Evolutionary conservation across 2,113 vertebrate species (phyloP).

Genomic region (Hemibagrus wyckioides): DNA sequence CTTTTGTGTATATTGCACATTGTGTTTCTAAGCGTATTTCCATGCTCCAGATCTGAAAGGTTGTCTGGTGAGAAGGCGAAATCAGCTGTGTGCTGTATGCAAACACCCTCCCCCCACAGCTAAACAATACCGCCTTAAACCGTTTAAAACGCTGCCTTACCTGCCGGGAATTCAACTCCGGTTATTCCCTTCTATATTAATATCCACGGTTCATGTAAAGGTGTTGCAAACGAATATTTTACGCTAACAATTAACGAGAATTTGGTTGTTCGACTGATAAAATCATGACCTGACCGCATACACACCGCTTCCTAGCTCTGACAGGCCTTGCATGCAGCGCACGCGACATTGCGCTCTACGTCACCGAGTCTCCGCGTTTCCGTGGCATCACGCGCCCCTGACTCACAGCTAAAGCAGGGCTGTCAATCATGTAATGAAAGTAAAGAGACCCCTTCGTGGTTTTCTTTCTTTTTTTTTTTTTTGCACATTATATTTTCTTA

Average conservation of each 20-base stretch:
- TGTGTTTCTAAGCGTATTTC: background rate
- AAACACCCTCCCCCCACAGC: constrained; percentile 71
- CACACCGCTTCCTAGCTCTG: constrained; percentile 71
- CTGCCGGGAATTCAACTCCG: constrained; percentile 59
- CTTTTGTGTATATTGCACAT: background rate
- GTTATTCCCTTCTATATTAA: constrained; percentile 35
- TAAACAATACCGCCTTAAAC: constrained; percentile 71
- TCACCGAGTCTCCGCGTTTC: constrained; percentile 68
- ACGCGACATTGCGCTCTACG: constrained; percentile 72
- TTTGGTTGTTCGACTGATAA: constrained; percentile 68
- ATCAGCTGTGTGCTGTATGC: constrained; percentile 49
- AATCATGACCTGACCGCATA: constrained; percentile 73
- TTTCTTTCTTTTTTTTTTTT: background rate
- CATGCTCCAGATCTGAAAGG: background rate
- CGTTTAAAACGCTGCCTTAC: constrained; percentile 66
- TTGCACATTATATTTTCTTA: background rate
- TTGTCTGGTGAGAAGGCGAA: constrained; percentile 40
- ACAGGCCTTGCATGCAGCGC: constrained; percentile 71
- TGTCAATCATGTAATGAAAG: background rate
- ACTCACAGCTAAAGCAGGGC: constrained; percentile 38
- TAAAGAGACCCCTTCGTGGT: background rate
- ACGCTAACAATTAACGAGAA: constrained; percentile 56
- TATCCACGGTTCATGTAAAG: constrained; percentile 45
- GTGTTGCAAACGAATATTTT: background rate
- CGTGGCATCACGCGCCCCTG: constrained; percentile 62